Conservation (phyloP, 2,113 vertebrate species). For the Tychaedon coryphoeus region DNA sequence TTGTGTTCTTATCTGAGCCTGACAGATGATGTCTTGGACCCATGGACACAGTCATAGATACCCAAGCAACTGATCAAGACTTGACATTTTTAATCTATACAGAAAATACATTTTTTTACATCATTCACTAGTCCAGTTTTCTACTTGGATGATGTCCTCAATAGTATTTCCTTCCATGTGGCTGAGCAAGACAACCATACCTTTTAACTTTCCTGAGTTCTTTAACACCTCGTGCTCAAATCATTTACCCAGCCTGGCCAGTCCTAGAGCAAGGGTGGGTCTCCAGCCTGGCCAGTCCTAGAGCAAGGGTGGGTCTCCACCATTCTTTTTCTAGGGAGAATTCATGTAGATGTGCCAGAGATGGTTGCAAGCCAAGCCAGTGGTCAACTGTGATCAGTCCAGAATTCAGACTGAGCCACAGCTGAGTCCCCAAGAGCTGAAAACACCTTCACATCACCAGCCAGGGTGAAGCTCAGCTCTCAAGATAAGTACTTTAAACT, state of each 20-base stretch:
- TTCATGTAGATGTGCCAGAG: background rate
- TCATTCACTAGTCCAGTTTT: background rate
- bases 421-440: background rate
- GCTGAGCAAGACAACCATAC: background rate
- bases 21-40: background rate
- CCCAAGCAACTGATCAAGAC: background rate
- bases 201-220: background rate
- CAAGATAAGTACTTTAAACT: background rate
- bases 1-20: background rate
- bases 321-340: background rate
- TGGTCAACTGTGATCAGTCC: background rate
- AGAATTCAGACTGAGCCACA: background rate
- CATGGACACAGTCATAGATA: background rate
- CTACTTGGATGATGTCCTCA: background rate
- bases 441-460: background rate
- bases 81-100: background rate
- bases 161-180: background rate
- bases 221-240: background rate
- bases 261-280: background rate
- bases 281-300: background rate
- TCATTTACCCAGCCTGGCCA: background rate
- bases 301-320: background rate
- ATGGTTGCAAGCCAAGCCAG: background rate
- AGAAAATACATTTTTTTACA: background rate
- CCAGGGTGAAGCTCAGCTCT: background rate